Evolutionary conservation across 2,113 vertebrate species (phyloP), one percentile per base, ranked within the genome.

Genomic region (Hyperopisus bebe): DNA sequence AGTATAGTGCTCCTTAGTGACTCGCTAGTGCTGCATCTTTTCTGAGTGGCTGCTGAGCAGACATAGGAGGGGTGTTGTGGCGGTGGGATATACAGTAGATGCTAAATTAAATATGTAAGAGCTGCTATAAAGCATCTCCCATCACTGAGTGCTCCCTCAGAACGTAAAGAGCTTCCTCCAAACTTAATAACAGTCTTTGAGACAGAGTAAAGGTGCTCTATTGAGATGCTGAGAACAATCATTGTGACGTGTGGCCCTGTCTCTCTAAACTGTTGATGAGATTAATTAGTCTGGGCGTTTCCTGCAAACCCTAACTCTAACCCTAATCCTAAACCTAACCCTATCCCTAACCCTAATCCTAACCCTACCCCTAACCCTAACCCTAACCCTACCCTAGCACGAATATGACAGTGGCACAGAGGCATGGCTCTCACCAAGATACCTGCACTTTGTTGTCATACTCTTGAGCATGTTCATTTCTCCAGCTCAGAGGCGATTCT

Each of bases 191-290:
- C 46, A 91, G 85, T 58, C 31, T 89, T 87, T 89, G 86, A 91
- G 89, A 82, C 50, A 87, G n/a, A 50, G 58, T 88, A 88, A 90
- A 91, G 88, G 42, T 82, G 84, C 87, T 89, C 88, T 66, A 82
- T 90, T 91, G 87, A 91, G 35, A 86, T 89, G 88, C 89, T 88
- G 87, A 66, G 31, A 91, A 27, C 47, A 88, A 90, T 89, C 87
- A 58, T 47, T 91, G 35, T 53, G 47, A 44, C 51, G 58, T 11
- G 39, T 62, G 27, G n/a, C 31, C 62, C 85, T 46, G 3, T 82
- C 13, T 62, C 47, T 53, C 47, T 47, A 17, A 47, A 66, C 84
- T 5, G 7, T 47, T 53, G 86, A 88, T 58, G 89, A 90, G 48
- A 88, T 90, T 77, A 83, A 90, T n/a, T 50, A 91, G 86, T 84